phyloP scores from a whole-genome alignment of 2,113 vertebrate genomes.

The Cyprinodon variegatus region DNA sequence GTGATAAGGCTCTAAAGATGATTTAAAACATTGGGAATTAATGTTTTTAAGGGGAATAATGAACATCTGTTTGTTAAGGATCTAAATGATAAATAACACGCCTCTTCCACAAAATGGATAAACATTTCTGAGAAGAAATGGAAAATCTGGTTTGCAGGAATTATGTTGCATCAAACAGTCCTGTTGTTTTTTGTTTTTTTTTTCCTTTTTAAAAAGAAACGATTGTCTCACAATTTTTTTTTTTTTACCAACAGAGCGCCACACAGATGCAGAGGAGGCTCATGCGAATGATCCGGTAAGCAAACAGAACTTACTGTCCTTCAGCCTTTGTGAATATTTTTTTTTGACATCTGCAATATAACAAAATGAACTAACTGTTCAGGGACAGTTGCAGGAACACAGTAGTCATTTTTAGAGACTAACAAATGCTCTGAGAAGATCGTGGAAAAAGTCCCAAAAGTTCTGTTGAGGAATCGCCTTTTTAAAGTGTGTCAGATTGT shows the following conservation, averaged over 20 bases:
- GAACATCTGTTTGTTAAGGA: background rate
- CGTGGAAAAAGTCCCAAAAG: background rate
- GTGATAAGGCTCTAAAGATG: background rate
- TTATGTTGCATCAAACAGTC: background rate
- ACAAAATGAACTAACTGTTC: background rate
- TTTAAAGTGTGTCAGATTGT: background rate
- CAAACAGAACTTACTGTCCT: background rate
- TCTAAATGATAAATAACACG: background rate
- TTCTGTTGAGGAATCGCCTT: too few species aligned
- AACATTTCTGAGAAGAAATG: background rate
- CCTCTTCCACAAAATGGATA: background rate
- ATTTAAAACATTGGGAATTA: background rate
- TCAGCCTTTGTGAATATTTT: background rate
- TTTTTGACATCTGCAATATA: background rate
- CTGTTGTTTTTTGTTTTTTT: accelerated
- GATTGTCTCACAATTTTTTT: background rate
- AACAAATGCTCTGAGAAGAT: background rate
- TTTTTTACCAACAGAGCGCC: conserved; percentile 43
- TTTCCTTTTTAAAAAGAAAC: background rate
- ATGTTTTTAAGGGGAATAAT: background rate
- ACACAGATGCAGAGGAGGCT: background rate
- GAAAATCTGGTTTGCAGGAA: background rate
- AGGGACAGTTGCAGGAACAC: background rate
- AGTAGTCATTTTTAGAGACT: background rate
- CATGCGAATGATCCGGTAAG: conserved; percentile 49